Evolutionary conservation across 2,888 invertebrate genomes (phyloP), one percentile per base, ranked within the genome.

Genomic region (Cloeon dipterum): DNA sequence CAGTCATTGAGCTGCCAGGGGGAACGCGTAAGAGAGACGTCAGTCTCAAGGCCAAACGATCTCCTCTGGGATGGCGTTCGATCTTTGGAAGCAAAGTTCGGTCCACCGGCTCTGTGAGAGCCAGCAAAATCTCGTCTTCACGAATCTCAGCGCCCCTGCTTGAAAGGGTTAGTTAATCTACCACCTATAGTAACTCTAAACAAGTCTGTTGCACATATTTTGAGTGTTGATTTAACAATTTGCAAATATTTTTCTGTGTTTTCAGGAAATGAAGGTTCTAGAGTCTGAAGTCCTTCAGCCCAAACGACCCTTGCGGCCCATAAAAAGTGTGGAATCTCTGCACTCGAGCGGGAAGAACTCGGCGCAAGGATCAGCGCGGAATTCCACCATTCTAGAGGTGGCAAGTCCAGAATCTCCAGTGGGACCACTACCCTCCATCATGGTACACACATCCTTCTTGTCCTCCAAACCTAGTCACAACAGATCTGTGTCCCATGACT

Each of bases 401-500:
- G 29, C 5, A n/a, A 29, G 29, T 29, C 29, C 29, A 14, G 29
- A 29, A 5, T 14, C 13, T 14, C 29, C 29, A n/a, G n/a, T 16
- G 10, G 29, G 29, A 14, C 29, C 29, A 5, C 14, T 29, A n/a
- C 29, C 29, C 7, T 29, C 7, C 14, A 29, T 29, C 5, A n/a
- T n/a, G 7, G 7, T 29, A 14, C 29, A 29, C 16, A 29, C 29
- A 29, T 8, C 7, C 13, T 29, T 29, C 14, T 16, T 29, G 14
- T n/a, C 29, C 10, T 29, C 35, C n/a, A 39, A 39, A 14, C 39
- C 39, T 58, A 48, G 59, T 57, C 47, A 62, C 59, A 65, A 63
- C 29, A 29, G 29, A 25, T 86, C 86, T 1, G 81, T 86, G 1
- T 86, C 86, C 0, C 88, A 89, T 56, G 89, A 89, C 55, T 89